Evolutionary conservation across 2,888 invertebrate species (phyloP).

Genomic region (Diabrotica balteata): DNA sequence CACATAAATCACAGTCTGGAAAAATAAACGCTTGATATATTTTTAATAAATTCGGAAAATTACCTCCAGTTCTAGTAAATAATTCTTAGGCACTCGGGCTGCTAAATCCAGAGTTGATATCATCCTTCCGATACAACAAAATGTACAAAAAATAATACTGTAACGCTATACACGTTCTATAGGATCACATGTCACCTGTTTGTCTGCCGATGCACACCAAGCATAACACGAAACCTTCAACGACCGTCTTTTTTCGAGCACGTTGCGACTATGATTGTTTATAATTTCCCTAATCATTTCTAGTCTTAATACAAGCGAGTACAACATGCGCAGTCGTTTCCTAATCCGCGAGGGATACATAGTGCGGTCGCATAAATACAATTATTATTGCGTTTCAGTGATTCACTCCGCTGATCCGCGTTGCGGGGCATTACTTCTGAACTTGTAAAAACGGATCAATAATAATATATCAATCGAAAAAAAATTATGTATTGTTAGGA

Average conservation of each 20-base stretch:
- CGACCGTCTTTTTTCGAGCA: constrained; percentile 32
- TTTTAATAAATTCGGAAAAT: background rate
- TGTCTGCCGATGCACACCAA: constrained; percentile 22
- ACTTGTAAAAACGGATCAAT: too few relatives aligned
- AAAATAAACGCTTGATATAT: too few relatives aligned
- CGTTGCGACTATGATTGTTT: constrained; percentile 37
- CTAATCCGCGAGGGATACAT: constrained; percentile 18
- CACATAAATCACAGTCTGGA: too few relatives aligned
- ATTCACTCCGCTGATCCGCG: too few relatives aligned
- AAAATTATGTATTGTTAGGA: too few relatives aligned
- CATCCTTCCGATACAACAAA: constrained; percentile 24
- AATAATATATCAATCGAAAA: too few relatives aligned
- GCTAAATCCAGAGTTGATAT: constrained; percentile 33
- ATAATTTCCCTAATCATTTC: constrained; percentile 38
- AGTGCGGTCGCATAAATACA: constrained; percentile 25
- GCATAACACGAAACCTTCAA: constrained; percentile 15
- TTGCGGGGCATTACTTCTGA: too few relatives aligned
- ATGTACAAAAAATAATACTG: background rate
- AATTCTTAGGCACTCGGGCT: constrained; percentile 37
- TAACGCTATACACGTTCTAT: constrained; percentile 9
- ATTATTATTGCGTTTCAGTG: background rate
- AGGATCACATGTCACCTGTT: constrained; percentile 35
- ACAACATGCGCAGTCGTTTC: constrained; percentile 34
- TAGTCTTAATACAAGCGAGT: constrained; percentile 34
- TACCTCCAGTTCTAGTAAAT: constrained; percentile 40